A percentile compares a stretch with the other conserved stretches of the same genome.
These are phyloP conservation scores for Ovibos moschatus DNA, from an alignment of 2,113 vertebrate species.

Conservation along the genomic window DNA sequence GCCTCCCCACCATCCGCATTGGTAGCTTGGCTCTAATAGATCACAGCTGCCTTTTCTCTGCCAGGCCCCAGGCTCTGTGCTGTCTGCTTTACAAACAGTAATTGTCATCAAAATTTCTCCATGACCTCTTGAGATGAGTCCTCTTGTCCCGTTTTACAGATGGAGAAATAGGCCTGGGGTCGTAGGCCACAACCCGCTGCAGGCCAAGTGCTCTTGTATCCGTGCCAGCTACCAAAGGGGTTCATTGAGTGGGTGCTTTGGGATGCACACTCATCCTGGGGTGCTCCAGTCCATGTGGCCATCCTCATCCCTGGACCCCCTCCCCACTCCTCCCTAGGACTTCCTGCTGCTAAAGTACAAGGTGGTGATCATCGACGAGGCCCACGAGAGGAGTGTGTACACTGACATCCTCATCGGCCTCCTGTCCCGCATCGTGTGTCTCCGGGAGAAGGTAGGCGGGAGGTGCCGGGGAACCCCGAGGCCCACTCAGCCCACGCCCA, in stretches of 20 bases:
- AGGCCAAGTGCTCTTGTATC: accelerated
- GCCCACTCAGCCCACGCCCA: accelerated
- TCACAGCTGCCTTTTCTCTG: not conserved
- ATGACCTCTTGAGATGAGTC: accelerated
- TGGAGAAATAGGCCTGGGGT: not conserved
- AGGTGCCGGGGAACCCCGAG: not conserved
- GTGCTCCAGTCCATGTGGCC: accelerated
- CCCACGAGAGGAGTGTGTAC: constrained; percentile 95
- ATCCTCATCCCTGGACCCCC: accelerated
- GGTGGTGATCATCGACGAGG: constrained; percentile 93
- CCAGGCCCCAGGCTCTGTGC: not conserved
- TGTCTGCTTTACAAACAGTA: accelerated
- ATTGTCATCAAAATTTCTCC: accelerated
- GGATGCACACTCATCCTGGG: accelerated
- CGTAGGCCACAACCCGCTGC: accelerated
- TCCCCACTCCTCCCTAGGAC: constrained; percentile 81
- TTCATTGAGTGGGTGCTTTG: accelerated
- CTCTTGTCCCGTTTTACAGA: too few relatives aligned
- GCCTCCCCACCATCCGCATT: accelerated
- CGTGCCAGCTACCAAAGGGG: accelerated
- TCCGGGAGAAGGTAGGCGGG: constrained; percentile 88
- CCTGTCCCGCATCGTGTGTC: constrained; percentile 92
- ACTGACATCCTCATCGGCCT: constrained; percentile 96
- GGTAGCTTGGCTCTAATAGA: accelerated
- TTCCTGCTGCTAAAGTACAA: constrained; percentile 93